Conservation (phyloP, 2,888 invertebrate species). For the Allacma fusca region DNA sequence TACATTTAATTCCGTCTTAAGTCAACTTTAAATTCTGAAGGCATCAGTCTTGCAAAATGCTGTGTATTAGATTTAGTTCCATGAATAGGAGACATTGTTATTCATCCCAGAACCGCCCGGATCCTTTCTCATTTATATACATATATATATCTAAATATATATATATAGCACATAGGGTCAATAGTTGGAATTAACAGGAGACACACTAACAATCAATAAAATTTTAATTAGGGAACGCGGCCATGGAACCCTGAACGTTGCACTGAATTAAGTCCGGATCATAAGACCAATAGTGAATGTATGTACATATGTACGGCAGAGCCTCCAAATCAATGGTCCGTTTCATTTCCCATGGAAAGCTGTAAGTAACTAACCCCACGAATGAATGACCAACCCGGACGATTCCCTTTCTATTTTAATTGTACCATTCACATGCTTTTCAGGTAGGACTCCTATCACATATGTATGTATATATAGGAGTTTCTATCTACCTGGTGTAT, state of each 20-base stretch:
- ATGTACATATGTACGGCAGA: too few relatives aligned
- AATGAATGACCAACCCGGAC: background rate
- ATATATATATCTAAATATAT: too few relatives aligned
- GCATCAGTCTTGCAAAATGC: too few relatives aligned
- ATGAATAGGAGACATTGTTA: too few relatives aligned
- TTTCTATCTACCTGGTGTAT: background rate
- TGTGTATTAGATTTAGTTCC: too few relatives aligned
- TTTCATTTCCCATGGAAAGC: background rate
- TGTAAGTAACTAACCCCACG: background rate
- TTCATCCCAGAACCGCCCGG: too few relatives aligned
- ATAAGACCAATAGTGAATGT: background rate
- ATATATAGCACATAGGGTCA: too few relatives aligned
- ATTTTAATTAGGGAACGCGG: slow-evolving; percentile 29
- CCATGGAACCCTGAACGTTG: background rate
- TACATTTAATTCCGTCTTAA: too few relatives aligned
- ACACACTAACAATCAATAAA: slow-evolving; percentile 23
- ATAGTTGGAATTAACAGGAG: background rate
- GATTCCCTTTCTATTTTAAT: background rate
- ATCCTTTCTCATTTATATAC: too few relatives aligned
- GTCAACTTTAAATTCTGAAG: too few relatives aligned
- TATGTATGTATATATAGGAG: background rate
- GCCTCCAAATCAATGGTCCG: background rate
- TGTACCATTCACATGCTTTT: background rate
- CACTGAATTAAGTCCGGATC: background rate
- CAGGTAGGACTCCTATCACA: background rate